Evolutionary conservation across 2,113 vertebrate species (phyloP).

Genomic region (Melanerpes formicivorus): DNA sequence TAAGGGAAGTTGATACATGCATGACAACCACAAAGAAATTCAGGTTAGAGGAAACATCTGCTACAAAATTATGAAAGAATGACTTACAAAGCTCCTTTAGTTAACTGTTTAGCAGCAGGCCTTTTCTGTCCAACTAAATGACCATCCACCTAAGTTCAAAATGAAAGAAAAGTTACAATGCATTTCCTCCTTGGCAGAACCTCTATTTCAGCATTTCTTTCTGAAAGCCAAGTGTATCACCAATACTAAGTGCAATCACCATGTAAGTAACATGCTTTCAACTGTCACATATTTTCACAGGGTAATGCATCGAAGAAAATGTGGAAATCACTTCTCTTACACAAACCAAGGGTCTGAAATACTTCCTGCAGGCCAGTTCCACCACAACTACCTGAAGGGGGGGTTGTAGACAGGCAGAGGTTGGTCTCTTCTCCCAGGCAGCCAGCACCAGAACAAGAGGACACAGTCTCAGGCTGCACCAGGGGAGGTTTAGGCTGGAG

Average conservation of each 20-base stretch:
- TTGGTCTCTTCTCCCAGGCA: too few species aligned
- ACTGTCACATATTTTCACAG: not conserved
- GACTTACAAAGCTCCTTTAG: conserved; percentile 94
- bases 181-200: not conserved
- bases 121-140: conserved; percentile 85
- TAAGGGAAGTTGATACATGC: not conserved
- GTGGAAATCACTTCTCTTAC: not conserved
- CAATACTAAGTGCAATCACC: not conserved
- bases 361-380: not conserved
- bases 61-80: not conserved
- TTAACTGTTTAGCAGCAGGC: conserved; percentile 87
- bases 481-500: too few species aligned
- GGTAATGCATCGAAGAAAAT: not conserved
- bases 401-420: too few species aligned
- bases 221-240: not conserved
- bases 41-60: not conserved
- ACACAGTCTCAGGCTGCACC: too few species aligned
- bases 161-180: conserved; percentile 42
- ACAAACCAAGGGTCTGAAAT: not conserved
- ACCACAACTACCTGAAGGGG: not conserved
- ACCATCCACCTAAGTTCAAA: conserved; percentile 75
- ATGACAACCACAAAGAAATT: not conserved
- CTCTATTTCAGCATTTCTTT: not conserved
- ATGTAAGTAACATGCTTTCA: not conserved
- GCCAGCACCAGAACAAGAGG: too few species aligned